Percentiles rank a stretch among this genome's conserved stretches.
Evolutionary conservation across 2,797 vertebrate species (phyloP).

Genomic region (Bradypodion ventrale): DNA sequence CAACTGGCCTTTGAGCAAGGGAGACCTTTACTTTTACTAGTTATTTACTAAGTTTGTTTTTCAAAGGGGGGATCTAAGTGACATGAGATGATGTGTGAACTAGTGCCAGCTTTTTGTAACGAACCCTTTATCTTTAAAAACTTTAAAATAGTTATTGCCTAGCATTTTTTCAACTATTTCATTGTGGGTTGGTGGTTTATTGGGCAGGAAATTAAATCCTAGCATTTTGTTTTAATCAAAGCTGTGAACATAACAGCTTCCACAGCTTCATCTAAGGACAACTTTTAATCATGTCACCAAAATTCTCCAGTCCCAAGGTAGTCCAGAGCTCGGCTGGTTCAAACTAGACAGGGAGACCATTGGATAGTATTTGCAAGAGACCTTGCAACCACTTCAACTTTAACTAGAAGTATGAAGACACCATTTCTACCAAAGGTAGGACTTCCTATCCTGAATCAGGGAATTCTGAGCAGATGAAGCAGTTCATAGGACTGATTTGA

Average conservation of each 20-base stretch:
- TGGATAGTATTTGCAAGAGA: neutral
- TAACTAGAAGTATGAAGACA: neutral
- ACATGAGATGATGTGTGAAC: slow-evolving; percentile 1
- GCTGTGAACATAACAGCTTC: neutral
- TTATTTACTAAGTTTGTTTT: slow-evolving; percentile 16
- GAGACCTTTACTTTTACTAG: no score
- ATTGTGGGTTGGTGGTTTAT: neutral
- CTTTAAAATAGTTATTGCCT: slow-evolving; percentile 3
- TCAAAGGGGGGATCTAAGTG: slow-evolving; percentile 5
- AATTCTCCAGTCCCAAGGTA: neutral
- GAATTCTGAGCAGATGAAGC: neutral
- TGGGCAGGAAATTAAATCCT: neutral
- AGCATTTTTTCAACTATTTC: neutral
- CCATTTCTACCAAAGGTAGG: neutral
- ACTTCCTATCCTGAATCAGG: neutral
- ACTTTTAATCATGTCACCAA: neutral
- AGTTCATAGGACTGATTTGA: neutral
- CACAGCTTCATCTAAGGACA: neutral
- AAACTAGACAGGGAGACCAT: neutral
- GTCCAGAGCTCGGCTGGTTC: neutral
- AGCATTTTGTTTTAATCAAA: neutral
- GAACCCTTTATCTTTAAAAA: slow-evolving; percentile 7
- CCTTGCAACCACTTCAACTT: neutral
- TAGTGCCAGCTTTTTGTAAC: slow-evolving; percentile 16
- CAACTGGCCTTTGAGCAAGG: no score